Conservation (phyloP, 2,888 invertebrate species). For the Oegoconia quadripuncta region DNA sequence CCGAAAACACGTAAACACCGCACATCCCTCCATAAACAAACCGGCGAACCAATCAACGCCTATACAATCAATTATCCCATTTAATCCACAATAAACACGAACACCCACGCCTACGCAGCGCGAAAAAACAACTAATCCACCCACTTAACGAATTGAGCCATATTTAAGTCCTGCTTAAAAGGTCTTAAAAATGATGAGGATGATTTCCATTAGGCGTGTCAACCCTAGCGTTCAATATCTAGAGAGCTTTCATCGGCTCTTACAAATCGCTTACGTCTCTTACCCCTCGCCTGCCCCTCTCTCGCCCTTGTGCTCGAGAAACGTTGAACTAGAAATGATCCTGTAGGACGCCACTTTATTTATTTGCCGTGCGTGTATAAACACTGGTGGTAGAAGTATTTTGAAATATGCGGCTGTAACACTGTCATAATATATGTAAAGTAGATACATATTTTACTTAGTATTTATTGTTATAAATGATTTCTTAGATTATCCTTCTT, state of each 20-base stretch:
- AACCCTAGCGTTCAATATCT: conserved; percentile 64
- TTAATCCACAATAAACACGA: conserved; percentile 48
- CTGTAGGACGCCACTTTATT: background rate
- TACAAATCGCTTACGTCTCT: conserved; percentile 64
- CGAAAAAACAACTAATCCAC: conserved; percentile 35
- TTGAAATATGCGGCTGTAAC: too few relatives aligned
- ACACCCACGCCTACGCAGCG: conserved; percentile 35
- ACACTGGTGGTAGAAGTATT: background rate
- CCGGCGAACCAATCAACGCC: conserved; percentile 53
- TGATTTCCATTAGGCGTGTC: conserved; percentile 46
- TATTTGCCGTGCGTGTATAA: background rate
- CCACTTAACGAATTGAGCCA: conserved; percentile 25
- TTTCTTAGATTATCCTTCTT: too few relatives aligned
- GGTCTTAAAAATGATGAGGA: conserved; percentile 22
- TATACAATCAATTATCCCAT: conserved; percentile 42
- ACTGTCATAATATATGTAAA: too few relatives aligned
- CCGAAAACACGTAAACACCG: conserved; percentile 9
- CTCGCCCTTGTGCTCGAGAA: conserved; percentile 30
- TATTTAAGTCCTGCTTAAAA: conserved; percentile 26
- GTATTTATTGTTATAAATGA: too few relatives aligned
- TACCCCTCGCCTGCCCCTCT: conserved; percentile 29
- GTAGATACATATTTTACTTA: too few relatives aligned
- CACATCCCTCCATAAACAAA: conserved; percentile 31
- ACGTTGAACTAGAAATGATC: conserved; percentile 15
- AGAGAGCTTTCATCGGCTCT: conserved; percentile 71